These are phyloP conservation scores for Rhombomys opimus DNA, from an alignment of 2,113 vertebrate genomes.

Conservation along the genomic window DNA sequence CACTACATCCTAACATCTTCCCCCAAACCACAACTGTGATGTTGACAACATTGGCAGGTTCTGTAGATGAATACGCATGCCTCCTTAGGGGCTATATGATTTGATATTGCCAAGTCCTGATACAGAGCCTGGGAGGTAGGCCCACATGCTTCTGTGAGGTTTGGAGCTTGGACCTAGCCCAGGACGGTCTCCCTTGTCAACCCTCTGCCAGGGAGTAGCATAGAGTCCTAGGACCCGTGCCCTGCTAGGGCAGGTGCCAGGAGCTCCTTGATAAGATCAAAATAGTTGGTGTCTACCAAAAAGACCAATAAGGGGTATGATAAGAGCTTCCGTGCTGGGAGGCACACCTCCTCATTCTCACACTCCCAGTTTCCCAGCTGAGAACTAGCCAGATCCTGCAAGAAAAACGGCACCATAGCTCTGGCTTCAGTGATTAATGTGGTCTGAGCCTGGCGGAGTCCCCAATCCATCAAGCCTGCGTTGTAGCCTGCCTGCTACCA, in stretches of 20 bases:
- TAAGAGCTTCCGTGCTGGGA: not conserved
- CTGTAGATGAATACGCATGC: not conserved
- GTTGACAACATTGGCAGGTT: not conserved
- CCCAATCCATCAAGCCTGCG: slow-evolving; percentile 90
- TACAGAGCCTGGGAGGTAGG: not conserved
- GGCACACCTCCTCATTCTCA: not conserved
- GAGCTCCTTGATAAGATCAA: not conserved
- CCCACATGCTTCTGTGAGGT: not conserved
- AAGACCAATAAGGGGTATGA: not conserved
- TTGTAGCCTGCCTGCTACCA: slow-evolving; percentile 83
- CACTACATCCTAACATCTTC: not conserved
- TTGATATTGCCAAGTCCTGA: not conserved
- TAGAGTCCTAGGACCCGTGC: not conserved
- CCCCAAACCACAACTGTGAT: not conserved
- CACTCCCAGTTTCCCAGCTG: not conserved
- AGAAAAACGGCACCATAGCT: slow-evolving; percentile 83
- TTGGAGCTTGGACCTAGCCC: not conserved
- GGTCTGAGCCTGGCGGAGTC: slow-evolving; percentile 86
- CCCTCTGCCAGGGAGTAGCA: not conserved
- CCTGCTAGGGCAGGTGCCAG: not conserved
- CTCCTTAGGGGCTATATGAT: not conserved
- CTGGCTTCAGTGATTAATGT: slow-evolving; percentile 91
- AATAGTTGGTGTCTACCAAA: not conserved
- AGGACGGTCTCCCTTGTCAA: not conserved
- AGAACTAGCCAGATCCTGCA: slow-evolving; percentile 53